A percentile compares a stretch with the other conserved stretches of the same genome.
These are phyloP conservation scores for Halictus rubicundus DNA, from an alignment of 1,140 invertebrate species.

Conservation along the genomic window DNA sequence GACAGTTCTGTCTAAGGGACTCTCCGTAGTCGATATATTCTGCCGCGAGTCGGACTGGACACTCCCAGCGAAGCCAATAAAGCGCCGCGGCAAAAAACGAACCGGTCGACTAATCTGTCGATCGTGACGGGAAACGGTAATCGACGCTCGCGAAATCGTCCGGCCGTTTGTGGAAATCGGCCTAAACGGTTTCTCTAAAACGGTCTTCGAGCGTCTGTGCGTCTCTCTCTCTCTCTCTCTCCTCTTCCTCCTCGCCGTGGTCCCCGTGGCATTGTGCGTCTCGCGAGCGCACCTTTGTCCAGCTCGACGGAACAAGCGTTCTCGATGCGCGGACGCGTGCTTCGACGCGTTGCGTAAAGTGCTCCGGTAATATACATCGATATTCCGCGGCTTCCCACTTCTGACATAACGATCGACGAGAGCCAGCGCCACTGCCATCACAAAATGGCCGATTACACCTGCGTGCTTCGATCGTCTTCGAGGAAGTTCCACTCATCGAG, in stretches of 20 bases:
- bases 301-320: conserved; percentile 10
- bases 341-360: conserved; percentile 33
- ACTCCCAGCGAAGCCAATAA: conserved; percentile 28
- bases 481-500: too few relatives aligned
- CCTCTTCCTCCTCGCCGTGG: neutral
- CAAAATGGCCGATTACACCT: neutral
- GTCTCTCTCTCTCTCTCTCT: neutral
- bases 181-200: conserved; percentile 2
- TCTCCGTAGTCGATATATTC: conserved; percentile 23
- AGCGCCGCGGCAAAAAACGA: conserved; percentile 10
- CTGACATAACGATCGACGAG: conserved; percentile 18
- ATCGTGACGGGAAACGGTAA: conserved; percentile 51
- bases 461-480: too few relatives aligned
- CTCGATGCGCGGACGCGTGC: conserved; percentile 9
- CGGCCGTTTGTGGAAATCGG: conserved; percentile 27
- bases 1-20: conserved; percentile 26
- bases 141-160: conserved; percentile 38
- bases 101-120: conserved; percentile 50
- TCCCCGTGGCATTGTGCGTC: neutral
- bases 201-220: neutral
- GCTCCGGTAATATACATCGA: conserved; percentile 38
- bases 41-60: neutral
- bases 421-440: neutral
- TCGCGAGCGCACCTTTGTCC: neutral
- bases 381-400: neutral